Evolutionary conservation across 2,888 invertebrate genomes (phyloP).

Genomic region (Cactoblastis cactorum): DNA sequence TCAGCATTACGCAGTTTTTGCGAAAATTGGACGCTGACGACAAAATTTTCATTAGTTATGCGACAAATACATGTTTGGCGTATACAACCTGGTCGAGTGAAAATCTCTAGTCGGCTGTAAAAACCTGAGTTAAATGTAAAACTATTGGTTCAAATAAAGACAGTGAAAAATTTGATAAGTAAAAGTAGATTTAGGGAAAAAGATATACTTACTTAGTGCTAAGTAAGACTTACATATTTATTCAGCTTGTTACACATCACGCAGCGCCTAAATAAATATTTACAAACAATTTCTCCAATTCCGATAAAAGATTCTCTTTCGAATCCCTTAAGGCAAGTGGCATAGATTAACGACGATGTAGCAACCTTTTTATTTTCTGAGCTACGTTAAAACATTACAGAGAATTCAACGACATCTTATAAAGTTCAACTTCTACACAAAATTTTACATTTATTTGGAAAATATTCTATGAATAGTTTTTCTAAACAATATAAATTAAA

Average conservation of each 20-base stretch:
- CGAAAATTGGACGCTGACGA: conserved; percentile 52
- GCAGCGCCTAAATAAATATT: not conserved
- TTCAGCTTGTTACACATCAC: not conserved
- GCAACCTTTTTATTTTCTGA: not conserved
- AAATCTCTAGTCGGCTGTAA: too few relatives aligned
- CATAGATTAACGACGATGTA: not conserved
- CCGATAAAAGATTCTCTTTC: not conserved
- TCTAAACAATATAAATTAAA: too few relatives aligned
- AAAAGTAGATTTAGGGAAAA: not conserved
- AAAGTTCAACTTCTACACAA: too few relatives aligned
- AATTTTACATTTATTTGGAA: too few relatives aligned
- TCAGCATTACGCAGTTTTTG: conserved; percentile 67
- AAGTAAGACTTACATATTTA: not conserved
- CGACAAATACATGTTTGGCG: too few relatives aligned
- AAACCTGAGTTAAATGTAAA: too few relatives aligned
- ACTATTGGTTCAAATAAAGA: too few relatives aligned
- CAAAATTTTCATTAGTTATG: not conserved
- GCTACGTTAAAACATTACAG: not conserved
- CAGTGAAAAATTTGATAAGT: too few relatives aligned
- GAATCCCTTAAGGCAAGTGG: not conserved
- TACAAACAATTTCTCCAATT: not conserved
- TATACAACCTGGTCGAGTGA: too few relatives aligned
- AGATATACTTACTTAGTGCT: not conserved
- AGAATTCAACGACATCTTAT: too few relatives aligned
- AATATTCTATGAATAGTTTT: too few relatives aligned